Evolutionary conservation across 2,888 invertebrate species (phyloP), one percentile per base, ranked within the genome.

Genomic region (Neoitamus cyanurus): DNA sequence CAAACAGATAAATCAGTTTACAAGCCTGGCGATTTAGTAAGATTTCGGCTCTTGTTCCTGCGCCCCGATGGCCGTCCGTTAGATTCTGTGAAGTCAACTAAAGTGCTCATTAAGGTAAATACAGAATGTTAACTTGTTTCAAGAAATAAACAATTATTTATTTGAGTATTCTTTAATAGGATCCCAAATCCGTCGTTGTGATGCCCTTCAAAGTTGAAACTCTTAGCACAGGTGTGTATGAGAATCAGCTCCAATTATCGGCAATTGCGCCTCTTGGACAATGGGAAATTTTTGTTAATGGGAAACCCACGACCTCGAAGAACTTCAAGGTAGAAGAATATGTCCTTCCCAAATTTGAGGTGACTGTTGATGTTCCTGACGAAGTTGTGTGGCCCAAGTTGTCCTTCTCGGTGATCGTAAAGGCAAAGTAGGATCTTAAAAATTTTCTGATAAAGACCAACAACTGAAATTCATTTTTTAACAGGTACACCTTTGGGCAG

Each of bases 1-100:
- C 98, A 98, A 90, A 97, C 97, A 0, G 98, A 98, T 91, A 96
- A 97, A 91, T 95, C 97, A 9, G 95, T 97, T 86, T 98, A 98
- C 91, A 96, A 97, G 89, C 98, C 98, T 0, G 94, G 95, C 9
- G 95, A 95, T 89, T 94, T 94, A 87, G 95, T 99, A 31, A 93
- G 95, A 90, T 98, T 97, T 91, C 88, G 90, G 6, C 87, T 96
- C 6, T 91, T 97, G 25, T 93, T 95, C 20, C 92, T 97, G 75
- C 95, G 95, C 89, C 94, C 95, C 0, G 93, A 94, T 86, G 92
- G 97, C 78, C 93, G 94, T 87, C 96, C 97, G 77, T 34, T 48
- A 90, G 83, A 42, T 25, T 88, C 88, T 4, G 86, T 86, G 11
- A 86, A 89, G 15, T 87, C 86, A 3, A 87, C 88, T 30, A 93